Percentiles rank a stretch among this genome's conserved stretches.
These are phyloP conservation scores for Cacatua alba DNA, from an alignment of 2,113 vertebrate genomes.

Conservation along the genomic window DNA sequence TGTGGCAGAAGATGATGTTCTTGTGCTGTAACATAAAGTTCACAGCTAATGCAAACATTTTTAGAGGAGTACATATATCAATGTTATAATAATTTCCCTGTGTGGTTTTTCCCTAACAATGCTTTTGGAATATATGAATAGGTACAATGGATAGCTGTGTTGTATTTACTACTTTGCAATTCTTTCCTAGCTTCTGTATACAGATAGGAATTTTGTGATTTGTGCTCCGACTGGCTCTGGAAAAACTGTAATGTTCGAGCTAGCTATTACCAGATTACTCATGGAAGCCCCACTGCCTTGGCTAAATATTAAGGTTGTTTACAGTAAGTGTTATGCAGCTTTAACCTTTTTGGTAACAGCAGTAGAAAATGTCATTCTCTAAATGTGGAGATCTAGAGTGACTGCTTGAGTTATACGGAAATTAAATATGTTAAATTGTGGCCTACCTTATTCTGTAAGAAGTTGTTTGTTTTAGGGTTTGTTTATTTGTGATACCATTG, in stretches of 20 bases:
- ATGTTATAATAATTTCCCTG: not conserved
- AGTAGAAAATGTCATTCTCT: not conserved
- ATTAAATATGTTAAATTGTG: not conserved
- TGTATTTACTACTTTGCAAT: not conserved
- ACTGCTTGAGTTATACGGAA: not conserved
- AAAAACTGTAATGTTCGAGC: slow-evolving; percentile 94
- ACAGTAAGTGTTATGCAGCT: slow-evolving; percentile 80
- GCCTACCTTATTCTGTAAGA: not conserved
- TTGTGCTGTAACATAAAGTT: not conserved
- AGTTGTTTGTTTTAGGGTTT: not conserved
- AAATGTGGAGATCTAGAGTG: not conserved
- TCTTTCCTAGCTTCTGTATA: slow-evolving; percentile 90
- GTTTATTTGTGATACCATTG: not conserved
- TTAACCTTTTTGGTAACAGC: not conserved
- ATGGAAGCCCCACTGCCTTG: slow-evolving; percentile 91
- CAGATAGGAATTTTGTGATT: slow-evolving; percentile 90
- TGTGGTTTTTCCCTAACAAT: not conserved
- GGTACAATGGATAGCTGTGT: not conserved
- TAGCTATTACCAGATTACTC: slow-evolving; percentile 92
- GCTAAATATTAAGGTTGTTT: slow-evolving; percentile 93
- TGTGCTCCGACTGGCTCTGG: slow-evolving; percentile 97
- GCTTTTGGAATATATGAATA: not conserved
- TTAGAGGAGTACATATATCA: not conserved
- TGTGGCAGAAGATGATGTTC: not conserved
- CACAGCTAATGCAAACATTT: not conserved